Evolutionary conservation across 2,113 vertebrate species (phyloP).

Genomic region (Rhineura floridana): DNA sequence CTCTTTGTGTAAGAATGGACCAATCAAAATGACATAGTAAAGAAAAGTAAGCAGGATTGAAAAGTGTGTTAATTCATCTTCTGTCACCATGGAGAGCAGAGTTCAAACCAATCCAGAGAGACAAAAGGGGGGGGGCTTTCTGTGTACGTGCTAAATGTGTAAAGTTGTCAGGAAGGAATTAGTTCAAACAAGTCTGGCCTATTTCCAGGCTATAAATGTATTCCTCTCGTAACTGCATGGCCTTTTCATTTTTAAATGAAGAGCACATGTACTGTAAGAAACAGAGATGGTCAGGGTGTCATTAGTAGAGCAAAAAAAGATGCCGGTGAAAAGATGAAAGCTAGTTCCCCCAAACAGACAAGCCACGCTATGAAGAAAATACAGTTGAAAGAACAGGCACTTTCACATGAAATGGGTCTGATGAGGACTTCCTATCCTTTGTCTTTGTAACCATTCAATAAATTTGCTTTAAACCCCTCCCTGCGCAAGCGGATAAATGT

Average conservation of each 20-base stretch:
- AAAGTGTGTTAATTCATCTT: conserved; percentile 42
- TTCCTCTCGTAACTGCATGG: conserved; percentile 36
- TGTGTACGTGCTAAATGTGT: conserved; percentile 30
- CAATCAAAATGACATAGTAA: conserved; percentile 29
- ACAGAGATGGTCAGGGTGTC: conserved; percentile 45
- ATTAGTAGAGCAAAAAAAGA: conserved; percentile 36
- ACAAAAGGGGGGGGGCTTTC: conserved; percentile 24
- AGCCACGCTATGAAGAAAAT: conserved; percentile 60
- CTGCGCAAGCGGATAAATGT: background rate
- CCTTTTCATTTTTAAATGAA: conserved; percentile 43
- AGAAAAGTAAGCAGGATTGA: conserved; percentile 32
- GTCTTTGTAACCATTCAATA: background rate
- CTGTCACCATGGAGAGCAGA: conserved; percentile 38
- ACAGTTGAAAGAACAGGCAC: conserved; percentile 56
- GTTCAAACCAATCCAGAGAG: conserved; percentile 42
- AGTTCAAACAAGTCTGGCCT: conserved; percentile 49
- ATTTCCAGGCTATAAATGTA: conserved; percentile 36
- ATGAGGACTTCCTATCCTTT: background rate
- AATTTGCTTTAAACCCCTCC: background rate
- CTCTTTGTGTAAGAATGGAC: conserved; percentile 1
- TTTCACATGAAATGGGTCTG: conserved; percentile 11
- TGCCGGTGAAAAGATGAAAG: conserved; percentile 44
- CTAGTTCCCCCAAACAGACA: conserved; percentile 35
- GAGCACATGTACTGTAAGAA: conserved; percentile 45
- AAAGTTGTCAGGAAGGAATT: conserved; percentile 50